These are phyloP conservation scores for Caenorhabditis panamensis DNA, from an alignment of 2,888 invertebrate genomes.

Conservation along the genomic window DNA sequence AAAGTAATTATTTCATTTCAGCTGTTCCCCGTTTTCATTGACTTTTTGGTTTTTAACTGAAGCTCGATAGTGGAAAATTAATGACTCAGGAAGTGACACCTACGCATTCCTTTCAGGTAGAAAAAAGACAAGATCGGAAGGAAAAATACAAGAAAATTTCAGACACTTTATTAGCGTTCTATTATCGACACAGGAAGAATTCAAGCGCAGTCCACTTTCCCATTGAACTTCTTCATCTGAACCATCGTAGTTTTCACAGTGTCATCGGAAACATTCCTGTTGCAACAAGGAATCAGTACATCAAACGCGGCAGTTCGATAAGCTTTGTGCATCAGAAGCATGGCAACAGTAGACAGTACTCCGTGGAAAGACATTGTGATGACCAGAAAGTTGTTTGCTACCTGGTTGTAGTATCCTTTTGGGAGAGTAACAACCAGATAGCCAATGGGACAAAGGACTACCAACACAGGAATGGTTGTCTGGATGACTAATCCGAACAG, in stretches of 20 bases:
- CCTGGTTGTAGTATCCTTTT: not conserved
- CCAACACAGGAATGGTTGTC: not conserved
- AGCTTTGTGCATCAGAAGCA: not conserved
- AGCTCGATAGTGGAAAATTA: too few species aligned
- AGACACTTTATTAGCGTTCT: too few species aligned
- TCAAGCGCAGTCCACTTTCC: not conserved
- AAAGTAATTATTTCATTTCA: too few species aligned
- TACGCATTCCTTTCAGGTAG: too few species aligned
- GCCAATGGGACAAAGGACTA: not conserved
- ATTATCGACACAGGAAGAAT: not conserved
- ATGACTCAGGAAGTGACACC: too few species aligned
- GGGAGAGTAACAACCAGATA: not conserved
- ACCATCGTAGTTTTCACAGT: not conserved
- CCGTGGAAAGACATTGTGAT: not conserved
- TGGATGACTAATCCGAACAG: constrained; percentile 2
- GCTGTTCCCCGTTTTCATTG: too few species aligned
- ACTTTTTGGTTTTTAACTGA: too few species aligned
- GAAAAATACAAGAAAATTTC: too few species aligned
- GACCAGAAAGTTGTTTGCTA: not conserved
- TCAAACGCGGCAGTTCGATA: not conserved
- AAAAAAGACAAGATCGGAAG: too few species aligned
- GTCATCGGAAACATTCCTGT: not conserved
- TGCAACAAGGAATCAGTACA: not conserved
- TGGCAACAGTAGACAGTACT: not conserved
- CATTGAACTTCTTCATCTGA: too few species aligned